Percentiles rank a stretch among this genome's conserved stretches.
These are phyloP conservation scores for Silvanus unidentatus DNA, from an alignment of 2,888 invertebrate species.

Conservation along the genomic window DNA sequence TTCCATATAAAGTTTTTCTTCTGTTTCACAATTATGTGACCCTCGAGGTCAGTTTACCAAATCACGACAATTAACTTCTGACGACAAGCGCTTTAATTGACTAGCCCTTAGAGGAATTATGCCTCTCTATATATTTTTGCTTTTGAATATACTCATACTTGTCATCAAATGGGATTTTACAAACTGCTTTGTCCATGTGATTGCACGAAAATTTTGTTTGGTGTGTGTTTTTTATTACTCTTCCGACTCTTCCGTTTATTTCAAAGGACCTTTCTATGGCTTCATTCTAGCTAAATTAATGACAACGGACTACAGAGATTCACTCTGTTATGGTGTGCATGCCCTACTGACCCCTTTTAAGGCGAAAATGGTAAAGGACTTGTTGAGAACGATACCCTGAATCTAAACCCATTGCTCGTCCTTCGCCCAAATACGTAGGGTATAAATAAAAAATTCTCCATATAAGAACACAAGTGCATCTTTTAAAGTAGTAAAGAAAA, in stretches of 20 bases:
- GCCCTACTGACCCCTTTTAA: no score
- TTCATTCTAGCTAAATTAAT: slow-evolving; percentile 9
- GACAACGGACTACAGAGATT: no score
- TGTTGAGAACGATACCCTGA: no score
- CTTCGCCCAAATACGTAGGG: no score
- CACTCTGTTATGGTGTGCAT: no score
- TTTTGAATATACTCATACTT: slow-evolving; percentile 19
- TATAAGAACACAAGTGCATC: no score
- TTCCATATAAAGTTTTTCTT: no score
- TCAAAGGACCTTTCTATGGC: slow-evolving; percentile 14
- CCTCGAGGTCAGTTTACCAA: slow-evolving; percentile 30
- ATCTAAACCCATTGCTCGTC: no score
- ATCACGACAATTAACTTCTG: slow-evolving; percentile 31
- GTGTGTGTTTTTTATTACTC: slow-evolving; percentile 20
- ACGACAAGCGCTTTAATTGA: slow-evolving; percentile 32
- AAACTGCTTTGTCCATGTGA: slow-evolving; percentile 27
- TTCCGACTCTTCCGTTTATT: slow-evolving; percentile 15
- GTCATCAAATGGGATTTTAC: slow-evolving; percentile 31
- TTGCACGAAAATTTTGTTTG: slow-evolving; percentile 24
- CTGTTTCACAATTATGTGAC: slow-evolving; percentile 7
- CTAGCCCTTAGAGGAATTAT: slow-evolving; percentile 36
- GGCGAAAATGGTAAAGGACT: no score
- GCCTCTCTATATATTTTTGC: slow-evolving; percentile 23
- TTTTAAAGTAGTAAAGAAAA: no score
- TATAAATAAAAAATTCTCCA: no score